A percentile compares a stretch with the other conserved stretches of the same genome.
Evolutionary conservation across 2,797 vertebrate genomes (phyloP).

Genomic region (Tokudaia muenninki): DNA sequence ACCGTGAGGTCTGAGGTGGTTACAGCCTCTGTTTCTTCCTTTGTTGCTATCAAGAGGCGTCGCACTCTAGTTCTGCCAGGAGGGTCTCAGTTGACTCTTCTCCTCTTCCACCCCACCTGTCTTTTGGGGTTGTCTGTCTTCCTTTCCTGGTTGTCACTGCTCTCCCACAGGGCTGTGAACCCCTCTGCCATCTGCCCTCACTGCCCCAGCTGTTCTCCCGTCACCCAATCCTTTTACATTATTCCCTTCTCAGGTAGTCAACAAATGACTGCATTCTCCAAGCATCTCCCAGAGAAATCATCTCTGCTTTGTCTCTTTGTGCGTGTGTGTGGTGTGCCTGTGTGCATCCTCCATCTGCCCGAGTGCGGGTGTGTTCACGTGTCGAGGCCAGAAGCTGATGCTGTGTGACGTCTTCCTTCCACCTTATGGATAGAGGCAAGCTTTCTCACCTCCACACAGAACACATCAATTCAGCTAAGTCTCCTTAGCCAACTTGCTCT

Average conservation of each 20-base stretch:
- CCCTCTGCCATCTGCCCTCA: constrained; percentile 73
- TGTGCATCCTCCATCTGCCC: not conserved
- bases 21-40: not conserved
- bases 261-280: constrained; percentile 58
- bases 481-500: not conserved
- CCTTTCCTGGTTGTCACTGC: constrained; percentile 46
- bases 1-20: not conserved
- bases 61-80: not conserved
- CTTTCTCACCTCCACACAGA: not conserved
- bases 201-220: constrained; percentile 70
- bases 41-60: not conserved
- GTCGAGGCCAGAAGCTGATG: not conserved
- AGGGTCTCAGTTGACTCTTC: constrained; percentile 26
- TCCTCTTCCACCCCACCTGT: not conserved
- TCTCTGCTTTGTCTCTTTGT: not conserved
- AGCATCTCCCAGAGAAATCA: not conserved
- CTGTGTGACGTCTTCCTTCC: not conserved
- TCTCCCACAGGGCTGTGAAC: not conserved
- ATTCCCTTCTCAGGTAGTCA: constrained; percentile 36
- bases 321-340: not conserved
- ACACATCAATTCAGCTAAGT: not conserved
- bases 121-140: constrained; percentile 6
- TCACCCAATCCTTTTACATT: constrained; percentile 66
- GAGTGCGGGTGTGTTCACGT: too few species aligned
- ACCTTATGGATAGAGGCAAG: not conserved